Evolutionary conservation across 1,140 invertebrate species (phyloP), one percentile per base, ranked within the genome.

Genomic region (Aphelenchoides avenae): DNA sequence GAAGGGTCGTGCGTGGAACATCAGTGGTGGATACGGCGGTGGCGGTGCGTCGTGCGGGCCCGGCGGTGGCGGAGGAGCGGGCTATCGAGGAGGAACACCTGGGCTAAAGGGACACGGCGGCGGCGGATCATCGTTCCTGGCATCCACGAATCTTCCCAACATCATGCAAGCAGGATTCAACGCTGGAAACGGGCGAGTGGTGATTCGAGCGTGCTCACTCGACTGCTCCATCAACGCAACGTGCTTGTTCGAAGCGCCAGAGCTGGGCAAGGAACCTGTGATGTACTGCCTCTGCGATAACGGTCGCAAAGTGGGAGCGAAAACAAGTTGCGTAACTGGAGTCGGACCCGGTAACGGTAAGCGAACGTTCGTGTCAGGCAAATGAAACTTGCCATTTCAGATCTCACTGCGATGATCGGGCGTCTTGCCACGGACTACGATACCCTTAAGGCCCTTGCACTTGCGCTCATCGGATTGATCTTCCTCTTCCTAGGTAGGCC

Each of bases 41-140:
- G 62, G 60, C 1, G 61, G 65, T 29, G 62, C 61, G 20, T n/a
- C 18, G 31, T 62, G 60, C 34, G 60, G 60, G n/a, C 62, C 61
- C 2, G 64, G 64, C 20, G 61, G 56, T n/a, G 61, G 63, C 4
- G 63, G 63, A 26, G 63, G 63, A 6, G 63, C 33, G 1, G 63
- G 63, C 4, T 52, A 9, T 26, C n/a, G 9, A 53, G 51, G 51
- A 3, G 58, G 58, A 26, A 29, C 20, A 2, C 47, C 34, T 37
- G 64, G 64, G 6, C 29, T 34, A 29, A 65, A 57, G 6, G 27
- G 26, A 20, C 18, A 57, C 15, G 61, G 33, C 13, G 22, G 30
- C 30, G 50, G 61, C 24, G 60, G 60, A 26, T 20, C 36, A 20
- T 24, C 24, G 22, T 15, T 33, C 15, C 18, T 64, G 26, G 13